Conservation (phyloP, 2,113 vertebrate species). For the Cygnus atratus region DNA sequence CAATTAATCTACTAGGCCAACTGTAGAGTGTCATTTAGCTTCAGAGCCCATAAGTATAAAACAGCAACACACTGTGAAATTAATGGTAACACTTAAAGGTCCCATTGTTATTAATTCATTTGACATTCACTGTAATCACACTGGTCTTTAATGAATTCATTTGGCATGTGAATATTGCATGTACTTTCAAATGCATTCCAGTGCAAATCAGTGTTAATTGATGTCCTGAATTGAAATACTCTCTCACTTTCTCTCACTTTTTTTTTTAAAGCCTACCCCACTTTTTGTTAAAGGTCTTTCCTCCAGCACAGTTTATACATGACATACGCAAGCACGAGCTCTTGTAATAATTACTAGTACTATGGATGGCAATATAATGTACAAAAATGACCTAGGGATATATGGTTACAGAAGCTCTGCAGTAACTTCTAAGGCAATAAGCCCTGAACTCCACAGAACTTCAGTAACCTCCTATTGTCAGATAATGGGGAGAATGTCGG, state of each 20-base stretch:
- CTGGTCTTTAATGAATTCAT: constrained; percentile 79
- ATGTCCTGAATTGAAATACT: constrained; percentile 52
- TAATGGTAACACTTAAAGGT: constrained; percentile 80
- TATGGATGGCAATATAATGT: neutral
- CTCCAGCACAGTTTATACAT: neutral
- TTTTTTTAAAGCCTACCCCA: neutral
- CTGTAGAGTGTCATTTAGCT: constrained; percentile 78
- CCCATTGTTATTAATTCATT: constrained; percentile 85
- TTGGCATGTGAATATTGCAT: constrained; percentile 69
- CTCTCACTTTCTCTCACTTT: neutral
- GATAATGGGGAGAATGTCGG: neutral
- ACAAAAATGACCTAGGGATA: neutral
- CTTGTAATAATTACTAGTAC: neutral
- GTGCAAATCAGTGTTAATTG: constrained; percentile 73
- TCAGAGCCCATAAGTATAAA: constrained; percentile 76
- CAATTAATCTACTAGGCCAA: constrained; percentile 79
- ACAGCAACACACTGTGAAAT: constrained; percentile 80
- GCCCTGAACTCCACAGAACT: neutral
- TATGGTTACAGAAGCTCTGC: neutral
- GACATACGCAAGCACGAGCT: neutral
- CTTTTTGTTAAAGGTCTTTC: constrained; percentile 15
- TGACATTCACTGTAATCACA: constrained; percentile 82
- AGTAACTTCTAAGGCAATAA: neutral
- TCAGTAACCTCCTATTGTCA: neutral
- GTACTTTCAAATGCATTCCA: constrained; percentile 61